These are phyloP conservation scores for Dione juno DNA, from an alignment of 2,888 invertebrate genomes.

Conservation along the genomic window DNA sequence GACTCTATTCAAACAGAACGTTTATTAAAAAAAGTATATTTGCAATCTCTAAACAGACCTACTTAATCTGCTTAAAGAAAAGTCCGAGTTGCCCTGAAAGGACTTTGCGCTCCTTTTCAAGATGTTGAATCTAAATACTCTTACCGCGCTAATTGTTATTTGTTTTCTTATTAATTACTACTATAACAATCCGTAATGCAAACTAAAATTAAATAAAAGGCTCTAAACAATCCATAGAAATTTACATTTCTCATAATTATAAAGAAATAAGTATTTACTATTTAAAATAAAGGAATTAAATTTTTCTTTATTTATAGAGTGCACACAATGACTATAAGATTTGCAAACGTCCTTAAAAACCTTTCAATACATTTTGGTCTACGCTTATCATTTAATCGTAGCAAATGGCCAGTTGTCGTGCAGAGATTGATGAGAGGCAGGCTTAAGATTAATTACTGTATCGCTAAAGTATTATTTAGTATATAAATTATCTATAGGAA, in stretches of 20 bases:
- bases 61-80: conserved; percentile 9
- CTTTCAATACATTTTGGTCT: conserved; percentile 8
- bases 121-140: conserved; percentile 22
- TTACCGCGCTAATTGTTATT: conserved; percentile 29
- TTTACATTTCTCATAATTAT: neutral
- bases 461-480: neutral
- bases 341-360: neutral
- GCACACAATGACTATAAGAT: no score
- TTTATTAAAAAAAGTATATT: conserved; percentile 5
- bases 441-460: conserved; percentile 19
- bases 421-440: conserved; percentile 17
- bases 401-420: conserved; percentile 20
- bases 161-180: conserved; percentile 9
- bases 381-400: conserved; percentile 8
- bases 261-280: neutral
- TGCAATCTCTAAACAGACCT: neutral
- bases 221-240: neutral
- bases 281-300: neutral
- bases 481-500: neutral
- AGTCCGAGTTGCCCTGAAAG: conserved; percentile 13
- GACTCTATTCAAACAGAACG: neutral
- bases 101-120: neutral
- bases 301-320: neutral
- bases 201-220: neutral
- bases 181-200: conserved; percentile 1